These are phyloP conservation scores for Cataglyphis albicans DNA, from an alignment of 2,888 invertebrate species.

Conservation along the genomic window DNA sequence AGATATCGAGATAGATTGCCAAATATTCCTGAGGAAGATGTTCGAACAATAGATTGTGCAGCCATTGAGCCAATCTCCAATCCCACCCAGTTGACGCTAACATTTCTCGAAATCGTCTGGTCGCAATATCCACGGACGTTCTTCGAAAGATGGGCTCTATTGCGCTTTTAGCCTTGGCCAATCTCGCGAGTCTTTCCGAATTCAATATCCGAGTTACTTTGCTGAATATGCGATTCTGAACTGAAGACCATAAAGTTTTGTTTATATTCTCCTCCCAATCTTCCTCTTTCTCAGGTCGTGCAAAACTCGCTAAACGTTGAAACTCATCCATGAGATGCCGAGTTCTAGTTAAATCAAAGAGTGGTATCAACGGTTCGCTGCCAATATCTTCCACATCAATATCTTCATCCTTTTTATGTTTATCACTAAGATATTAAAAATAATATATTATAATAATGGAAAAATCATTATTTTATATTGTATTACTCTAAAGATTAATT, in stretches of 20 bases:
- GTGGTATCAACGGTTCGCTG: conserved; percentile 85
- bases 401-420: conserved; percentile 76
- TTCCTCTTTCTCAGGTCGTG: conserved; percentile 87
- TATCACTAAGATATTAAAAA: conserved; percentile 68
- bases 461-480: conserved; percentile 7
- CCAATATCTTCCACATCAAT: conserved; percentile 86
- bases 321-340: conserved; percentile 91
- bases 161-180: conserved; percentile 88
- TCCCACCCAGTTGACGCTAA: conserved; percentile 92
- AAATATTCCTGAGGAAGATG: conserved; percentile 89
- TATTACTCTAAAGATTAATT: background rate
- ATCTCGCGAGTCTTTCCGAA: conserved; percentile 89
- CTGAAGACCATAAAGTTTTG: conserved; percentile 88
- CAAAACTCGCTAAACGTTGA: conserved; percentile 89
- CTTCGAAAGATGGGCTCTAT: conserved; percentile 91
- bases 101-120: conserved; percentile 89
- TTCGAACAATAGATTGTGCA: conserved; percentile 91
- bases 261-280: conserved; percentile 91
- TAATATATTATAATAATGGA: background rate
- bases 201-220: conserved; percentile 90
- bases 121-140: conserved; percentile 90
- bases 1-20: conserved; percentile 91
- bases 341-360: conserved; percentile 88
- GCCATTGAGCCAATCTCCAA: conserved; percentile 91
- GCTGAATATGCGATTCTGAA: conserved; percentile 90